Evolutionary conservation across 2,888 invertebrate species (phyloP), one percentile per base, ranked within the genome.

Genomic region (Phragmatobia fuliginosa): DNA sequence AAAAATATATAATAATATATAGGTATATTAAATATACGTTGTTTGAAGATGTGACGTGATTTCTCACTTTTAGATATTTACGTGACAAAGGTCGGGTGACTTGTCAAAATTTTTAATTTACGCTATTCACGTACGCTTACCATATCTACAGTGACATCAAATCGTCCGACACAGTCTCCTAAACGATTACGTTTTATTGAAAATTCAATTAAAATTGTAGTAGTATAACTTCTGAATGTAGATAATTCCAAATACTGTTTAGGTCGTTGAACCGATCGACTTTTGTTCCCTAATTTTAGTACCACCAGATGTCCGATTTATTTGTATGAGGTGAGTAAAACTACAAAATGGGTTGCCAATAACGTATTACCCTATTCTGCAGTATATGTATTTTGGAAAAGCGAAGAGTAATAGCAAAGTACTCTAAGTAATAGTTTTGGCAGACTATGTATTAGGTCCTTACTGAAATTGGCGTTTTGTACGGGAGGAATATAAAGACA

Each of bases 41-140:
- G 25, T 56, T 18, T 56, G 56, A 28, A 28, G 56, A 56, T 25
- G 16, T 56, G 31, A 5, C 36, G 45, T 45, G 41, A 62, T 62
- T 45, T 28, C 21, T n/a, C 33, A 21, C 59, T 56, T 28, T 36
- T 25, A 36, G 49, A 60, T 64, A 31, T 63, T 68, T 68, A 64
- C 28, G 68, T 68, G 60, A 68, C 64, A 68, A 68, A 68, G 68
- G 64, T 68, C 49, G 60, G 60, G n/a, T 64, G 49, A 25, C 63
- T 49, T 68, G 60, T 60, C 68, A 64, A 31, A 60, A 18, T 64
- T 64, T 68, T 68, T n/a, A 36, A n/a, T 31, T 64, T 45, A n/a
- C 31, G 21, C 33, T 63, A 41, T 67, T 67, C 32, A n/a, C n/a
- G n/a, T n/a, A n/a, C n/a, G n/a, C n/a, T n/a, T n/a, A n/a, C n/a